Evolutionary conservation across 1,140 invertebrate species (phyloP).

Genomic region (Drosophila ogumai): DNA sequence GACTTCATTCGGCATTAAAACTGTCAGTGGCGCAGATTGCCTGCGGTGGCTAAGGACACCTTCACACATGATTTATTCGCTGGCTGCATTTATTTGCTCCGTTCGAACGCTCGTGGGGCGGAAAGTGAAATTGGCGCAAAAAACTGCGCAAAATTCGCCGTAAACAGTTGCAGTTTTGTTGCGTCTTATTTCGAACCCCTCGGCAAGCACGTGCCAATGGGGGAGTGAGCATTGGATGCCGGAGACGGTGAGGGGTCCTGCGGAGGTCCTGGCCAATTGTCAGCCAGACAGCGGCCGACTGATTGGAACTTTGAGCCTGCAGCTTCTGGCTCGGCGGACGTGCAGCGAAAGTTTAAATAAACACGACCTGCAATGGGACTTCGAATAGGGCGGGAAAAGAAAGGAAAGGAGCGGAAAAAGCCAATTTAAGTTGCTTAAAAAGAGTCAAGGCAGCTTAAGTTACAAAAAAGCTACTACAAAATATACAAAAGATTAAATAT

Average conservation of each 20-base stretch:
- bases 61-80: constrained; percentile 80
- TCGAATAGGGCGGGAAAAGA: neutral
- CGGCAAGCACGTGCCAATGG: constrained; percentile 39
- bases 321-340: constrained; percentile 57
- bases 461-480: neutral
- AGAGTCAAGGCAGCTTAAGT: constrained; percentile 1
- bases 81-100: constrained; percentile 56
- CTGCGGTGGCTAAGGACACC: constrained; percentile 74
- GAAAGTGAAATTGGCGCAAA: constrained; percentile 67
- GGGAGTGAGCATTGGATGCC: constrained; percentile 3
- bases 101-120: constrained; percentile 7
- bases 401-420: neutral
- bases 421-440: constrained; percentile 33
- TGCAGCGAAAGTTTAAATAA: constrained; percentile 82
- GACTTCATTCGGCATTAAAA: constrained; percentile 83
- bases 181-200: constrained; percentile 27
- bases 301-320: constrained; percentile 69
- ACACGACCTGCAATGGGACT: constrained; percentile 40
- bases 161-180: constrained; percentile 77
- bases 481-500: neutral
- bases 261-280: constrained; percentile 64
- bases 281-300: constrained; percentile 61
- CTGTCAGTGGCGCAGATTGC: constrained; percentile 80
- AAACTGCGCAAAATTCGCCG: constrained; percentile 70
- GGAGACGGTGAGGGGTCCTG: constrained; percentile 14